These are phyloP conservation scores for Sibirionetta formosa DNA, from an alignment of 2,797 vertebrate species.

Conservation along the genomic window DNA sequence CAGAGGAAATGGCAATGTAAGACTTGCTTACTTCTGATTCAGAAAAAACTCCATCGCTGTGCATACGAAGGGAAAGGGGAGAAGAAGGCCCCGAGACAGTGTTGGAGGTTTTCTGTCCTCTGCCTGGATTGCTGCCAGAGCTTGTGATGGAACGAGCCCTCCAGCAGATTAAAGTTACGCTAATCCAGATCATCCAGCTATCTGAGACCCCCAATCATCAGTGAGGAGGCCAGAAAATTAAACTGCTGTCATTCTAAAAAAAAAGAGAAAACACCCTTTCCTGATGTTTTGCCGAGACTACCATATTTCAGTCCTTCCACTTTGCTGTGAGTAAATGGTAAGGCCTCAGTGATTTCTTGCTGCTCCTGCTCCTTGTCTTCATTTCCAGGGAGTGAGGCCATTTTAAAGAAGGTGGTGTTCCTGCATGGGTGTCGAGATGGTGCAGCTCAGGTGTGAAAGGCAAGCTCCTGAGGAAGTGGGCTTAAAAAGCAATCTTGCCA, in stretches of 20 bases:
- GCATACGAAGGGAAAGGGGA: not conserved
- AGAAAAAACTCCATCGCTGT: not conserved
- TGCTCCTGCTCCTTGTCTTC: not conserved
- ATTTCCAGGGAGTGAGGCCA: not conserved
- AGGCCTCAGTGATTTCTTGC: not conserved
- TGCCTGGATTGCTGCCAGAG: constrained; percentile 58
- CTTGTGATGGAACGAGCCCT: constrained; percentile 5
- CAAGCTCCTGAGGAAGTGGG: not conserved
- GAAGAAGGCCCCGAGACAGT: not conserved
- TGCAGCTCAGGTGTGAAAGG: not conserved
- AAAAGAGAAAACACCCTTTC: not conserved
- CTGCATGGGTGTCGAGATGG: not conserved
- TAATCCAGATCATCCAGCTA: constrained; percentile 73
- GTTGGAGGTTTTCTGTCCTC: constrained; percentile 10
- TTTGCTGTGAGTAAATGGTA: not conserved
- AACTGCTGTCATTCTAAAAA: not conserved
- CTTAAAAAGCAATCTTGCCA: not conserved
- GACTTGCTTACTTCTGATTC: not conserved
- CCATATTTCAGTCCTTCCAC: not conserved
- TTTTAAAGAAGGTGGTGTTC: not conserved
- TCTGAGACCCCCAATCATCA: constrained; percentile 28
- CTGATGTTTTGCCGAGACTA: not conserved
- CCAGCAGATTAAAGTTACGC: constrained; percentile 54
- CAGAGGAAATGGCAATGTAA: not conserved
- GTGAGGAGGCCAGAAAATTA: constrained; percentile 1